Percentiles rank a stretch among this genome's conserved stretches.
Evolutionary conservation across 2,113 vertebrate genomes (phyloP).

Genomic region (Patagioenas fasciata): DNA sequence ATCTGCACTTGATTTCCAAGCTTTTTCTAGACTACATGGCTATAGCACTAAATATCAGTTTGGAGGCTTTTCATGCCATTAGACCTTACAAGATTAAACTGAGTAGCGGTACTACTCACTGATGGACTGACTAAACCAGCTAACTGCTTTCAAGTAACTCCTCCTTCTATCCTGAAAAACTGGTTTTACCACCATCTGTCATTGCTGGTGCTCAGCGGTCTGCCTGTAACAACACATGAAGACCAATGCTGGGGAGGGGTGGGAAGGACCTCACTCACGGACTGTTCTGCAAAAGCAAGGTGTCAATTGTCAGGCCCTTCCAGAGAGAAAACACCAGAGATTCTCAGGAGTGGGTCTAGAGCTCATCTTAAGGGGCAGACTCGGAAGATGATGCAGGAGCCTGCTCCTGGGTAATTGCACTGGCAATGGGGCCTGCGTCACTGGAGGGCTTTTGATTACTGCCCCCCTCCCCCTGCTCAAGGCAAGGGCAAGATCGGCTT

Average conservation of each 20-base stretch:
- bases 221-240: not conserved
- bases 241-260: not conserved
- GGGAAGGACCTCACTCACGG: not conserved
- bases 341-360: not conserved
- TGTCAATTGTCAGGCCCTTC: not conserved
- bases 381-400: fast-evolving
- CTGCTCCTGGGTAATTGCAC: not conserved
- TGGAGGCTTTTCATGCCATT: not conserved
- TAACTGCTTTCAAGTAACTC: constrained; percentile 5
- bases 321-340: not conserved
- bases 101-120: not conserved
- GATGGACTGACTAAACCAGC: not conserved
- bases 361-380: not conserved
- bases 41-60: not conserved
- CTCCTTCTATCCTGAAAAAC: not conserved
- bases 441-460: not conserved
- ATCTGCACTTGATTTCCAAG: not conserved
- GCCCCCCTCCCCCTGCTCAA: fast-evolving
- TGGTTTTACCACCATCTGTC: not conserved
- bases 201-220: not conserved
- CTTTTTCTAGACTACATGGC: not conserved
- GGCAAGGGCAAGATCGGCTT: not conserved
- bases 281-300: not conserved
- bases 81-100: not conserved
- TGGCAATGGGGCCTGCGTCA: fast-evolving